These are phyloP conservation scores for Asbolus verrucosus DNA, from an alignment of 1,140 invertebrate genomes.

Conservation along the genomic window DNA sequence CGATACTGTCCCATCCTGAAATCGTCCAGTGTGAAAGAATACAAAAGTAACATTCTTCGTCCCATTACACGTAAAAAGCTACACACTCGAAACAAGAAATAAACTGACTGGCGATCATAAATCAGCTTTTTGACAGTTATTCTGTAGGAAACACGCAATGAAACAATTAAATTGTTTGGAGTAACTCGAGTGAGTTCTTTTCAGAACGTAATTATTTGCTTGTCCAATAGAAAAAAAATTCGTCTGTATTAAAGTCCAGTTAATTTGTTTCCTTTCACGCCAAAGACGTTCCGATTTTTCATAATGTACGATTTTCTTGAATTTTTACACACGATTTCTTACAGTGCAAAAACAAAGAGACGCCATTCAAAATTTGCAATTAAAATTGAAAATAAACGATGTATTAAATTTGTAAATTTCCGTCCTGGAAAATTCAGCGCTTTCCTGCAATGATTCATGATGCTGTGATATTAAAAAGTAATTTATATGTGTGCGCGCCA, in stretches of 20 bases:
- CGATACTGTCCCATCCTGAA: no score
- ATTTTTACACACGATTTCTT: no score
- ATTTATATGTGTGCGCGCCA: conserved; percentile 62
- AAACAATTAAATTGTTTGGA: conserved; percentile 44
- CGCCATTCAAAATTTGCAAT: conserved; percentile 44
- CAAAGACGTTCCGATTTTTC: no score
- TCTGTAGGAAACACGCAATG: conserved; percentile 26
- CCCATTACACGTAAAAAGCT: no score
- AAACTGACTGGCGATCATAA: neutral
- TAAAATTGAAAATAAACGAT: conserved; percentile 48
- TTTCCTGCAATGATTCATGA: conserved; percentile 61
- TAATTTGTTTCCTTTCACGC: conserved; percentile 11
- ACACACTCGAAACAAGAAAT: neutral
- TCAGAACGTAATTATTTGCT: conserved; percentile 16
- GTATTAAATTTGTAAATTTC: conserved; percentile 52
- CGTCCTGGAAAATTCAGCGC: conserved; percentile 47
- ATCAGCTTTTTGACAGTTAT: conserved; percentile 18
- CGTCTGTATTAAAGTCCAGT: conserved; percentile 19
- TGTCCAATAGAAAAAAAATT: conserved; percentile 11
- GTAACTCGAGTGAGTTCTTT: conserved; percentile 13
- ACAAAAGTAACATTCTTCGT: no score
- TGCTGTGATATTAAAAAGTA: conserved; percentile 64
- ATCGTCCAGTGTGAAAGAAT: no score
- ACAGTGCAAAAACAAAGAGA: conserved; percentile 23
- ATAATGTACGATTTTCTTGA: no score